Evolutionary conservation across 2,888 invertebrate species (phyloP).

Genomic region (Drosophila multiciliata): DNA sequence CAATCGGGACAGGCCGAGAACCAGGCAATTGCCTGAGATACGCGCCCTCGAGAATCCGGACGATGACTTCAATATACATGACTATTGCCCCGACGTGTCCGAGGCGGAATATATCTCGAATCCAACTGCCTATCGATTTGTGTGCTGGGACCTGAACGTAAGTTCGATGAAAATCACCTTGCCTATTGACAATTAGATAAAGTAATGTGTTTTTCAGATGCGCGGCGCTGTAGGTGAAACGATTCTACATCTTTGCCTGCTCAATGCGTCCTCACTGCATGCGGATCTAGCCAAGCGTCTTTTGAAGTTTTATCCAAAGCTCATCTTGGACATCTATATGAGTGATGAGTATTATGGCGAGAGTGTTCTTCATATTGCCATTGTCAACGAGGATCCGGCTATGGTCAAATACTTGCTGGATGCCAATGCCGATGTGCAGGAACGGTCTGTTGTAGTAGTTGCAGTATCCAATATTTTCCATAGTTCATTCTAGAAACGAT

Average conservation of each 20-base stretch:
- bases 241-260: constrained; percentile 95
- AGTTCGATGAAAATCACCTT: constrained; percentile 21
- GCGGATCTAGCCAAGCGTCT: constrained; percentile 97
- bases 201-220: constrained; percentile 86
- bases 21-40: constrained; percentile 92
- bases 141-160: constrained; percentile 95
- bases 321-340: constrained; percentile 98
- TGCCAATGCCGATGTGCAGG: constrained; percentile 95
- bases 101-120: constrained; percentile 88
- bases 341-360: constrained; percentile 99
- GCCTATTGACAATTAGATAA: not conserved
- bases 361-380: constrained; percentile 97
- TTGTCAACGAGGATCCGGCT: constrained; percentile 98
- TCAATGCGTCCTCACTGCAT: constrained; percentile 95
- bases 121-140: constrained; percentile 91
- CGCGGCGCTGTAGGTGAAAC: constrained; percentile 98
- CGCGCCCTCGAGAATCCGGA: constrained; percentile 93
- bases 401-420: constrained; percentile 98
- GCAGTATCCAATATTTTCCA: not conserved
- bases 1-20: constrained; percentile 93
- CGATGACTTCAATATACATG: constrained; percentile 93
- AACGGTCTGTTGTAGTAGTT: constrained; percentile 84
- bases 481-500: rapidly evolving
- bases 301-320: constrained; percentile 95
- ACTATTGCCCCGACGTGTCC: constrained; percentile 89